Conservation (phyloP, 2,113 vertebrate genomes). For the Cavia aperea region DNA sequence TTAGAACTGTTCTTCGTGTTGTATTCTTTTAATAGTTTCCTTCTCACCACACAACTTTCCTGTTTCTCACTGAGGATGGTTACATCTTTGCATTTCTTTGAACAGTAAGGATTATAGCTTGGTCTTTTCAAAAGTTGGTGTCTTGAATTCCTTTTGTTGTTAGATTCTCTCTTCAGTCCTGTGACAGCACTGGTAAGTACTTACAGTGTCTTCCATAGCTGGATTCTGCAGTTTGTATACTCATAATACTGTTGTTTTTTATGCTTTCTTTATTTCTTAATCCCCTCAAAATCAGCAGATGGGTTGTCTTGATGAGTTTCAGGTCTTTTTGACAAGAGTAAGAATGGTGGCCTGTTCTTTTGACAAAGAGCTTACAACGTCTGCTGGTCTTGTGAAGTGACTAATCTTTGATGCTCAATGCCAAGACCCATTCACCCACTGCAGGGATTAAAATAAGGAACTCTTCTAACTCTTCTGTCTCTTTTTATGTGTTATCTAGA, state of each 20-base stretch:
- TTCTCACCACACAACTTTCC: fast-evolving
- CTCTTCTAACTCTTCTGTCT: not conserved
- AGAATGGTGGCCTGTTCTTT: not conserved
- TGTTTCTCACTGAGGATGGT: not conserved
- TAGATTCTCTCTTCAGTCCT: not conserved
- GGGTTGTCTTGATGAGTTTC: not conserved
- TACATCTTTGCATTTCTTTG: not conserved
- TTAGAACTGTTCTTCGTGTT: fast-evolving
- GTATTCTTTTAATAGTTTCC: too few species aligned
- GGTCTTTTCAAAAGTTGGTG: not conserved
- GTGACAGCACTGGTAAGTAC: not conserved
- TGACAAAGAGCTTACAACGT: not conserved
- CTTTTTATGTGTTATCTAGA: not conserved
- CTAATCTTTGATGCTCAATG: not conserved
- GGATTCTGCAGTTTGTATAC: not conserved
- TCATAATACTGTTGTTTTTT: not conserved
- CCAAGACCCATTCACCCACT: not conserved
- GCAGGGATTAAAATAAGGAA: not conserved
- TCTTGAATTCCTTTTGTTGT: not conserved
- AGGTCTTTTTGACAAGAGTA: not conserved
- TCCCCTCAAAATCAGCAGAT: not conserved
- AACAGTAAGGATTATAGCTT: not conserved
- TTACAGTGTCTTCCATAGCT: not conserved
- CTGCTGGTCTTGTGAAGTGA: not conserved
- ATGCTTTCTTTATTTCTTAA: fast-evolving